phyloP scores from a whole-genome alignment of 2,797 vertebrate species.

The Coccyzus lansbergi region DNA sequence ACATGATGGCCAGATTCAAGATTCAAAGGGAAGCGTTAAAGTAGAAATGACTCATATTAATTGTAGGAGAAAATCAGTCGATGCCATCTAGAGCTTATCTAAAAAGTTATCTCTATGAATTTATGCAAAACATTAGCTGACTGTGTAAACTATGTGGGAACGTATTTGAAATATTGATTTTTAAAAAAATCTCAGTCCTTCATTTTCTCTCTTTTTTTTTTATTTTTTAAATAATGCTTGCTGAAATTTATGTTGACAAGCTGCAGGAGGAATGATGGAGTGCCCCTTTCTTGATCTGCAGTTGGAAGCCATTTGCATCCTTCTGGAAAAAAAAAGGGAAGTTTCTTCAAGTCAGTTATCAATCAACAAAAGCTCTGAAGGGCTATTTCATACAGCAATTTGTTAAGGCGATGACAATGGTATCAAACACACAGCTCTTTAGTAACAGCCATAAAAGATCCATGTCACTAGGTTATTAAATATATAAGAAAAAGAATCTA shows the following conservation, averaged over 20 bases:
- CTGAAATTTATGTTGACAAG: slow-evolving; percentile 38
- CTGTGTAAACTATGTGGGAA: not conserved
- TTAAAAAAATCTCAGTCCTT: not conserved
- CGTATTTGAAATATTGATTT: slow-evolving; percentile 2
- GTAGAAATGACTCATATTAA: not conserved
- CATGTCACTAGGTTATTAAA: slow-evolving; percentile 56
- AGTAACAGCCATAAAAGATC: slow-evolving; percentile 49
- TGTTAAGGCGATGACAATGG: slow-evolving; percentile 35
- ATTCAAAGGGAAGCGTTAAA: not conserved
- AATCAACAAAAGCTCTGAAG: slow-evolving; percentile 55
- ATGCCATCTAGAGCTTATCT: not conserved
- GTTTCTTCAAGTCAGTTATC: slow-evolving; percentile 56
- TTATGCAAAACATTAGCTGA: not conserved
- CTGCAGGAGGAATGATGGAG: slow-evolving; percentile 50
- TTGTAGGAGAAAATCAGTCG: not conserved
- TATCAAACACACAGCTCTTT: slow-evolving; percentile 43
- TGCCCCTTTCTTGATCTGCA: slow-evolving; percentile 20
- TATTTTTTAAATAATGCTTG: not conserved
- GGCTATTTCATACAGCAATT: slow-evolving; percentile 52
- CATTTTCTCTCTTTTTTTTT: not conserved
- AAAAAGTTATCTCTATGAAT: not conserved
- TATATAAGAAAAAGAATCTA: slow-evolving; percentile 21
- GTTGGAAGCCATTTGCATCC: slow-evolving; percentile 58
- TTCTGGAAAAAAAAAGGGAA: not conserved
- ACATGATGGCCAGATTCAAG: too few relatives aligned